A percentile compares a stretch with the other conserved stretches of the same genome.
Conservation (phyloP, 2,113 vertebrate species). For the Nettapus auritus region DNA sequence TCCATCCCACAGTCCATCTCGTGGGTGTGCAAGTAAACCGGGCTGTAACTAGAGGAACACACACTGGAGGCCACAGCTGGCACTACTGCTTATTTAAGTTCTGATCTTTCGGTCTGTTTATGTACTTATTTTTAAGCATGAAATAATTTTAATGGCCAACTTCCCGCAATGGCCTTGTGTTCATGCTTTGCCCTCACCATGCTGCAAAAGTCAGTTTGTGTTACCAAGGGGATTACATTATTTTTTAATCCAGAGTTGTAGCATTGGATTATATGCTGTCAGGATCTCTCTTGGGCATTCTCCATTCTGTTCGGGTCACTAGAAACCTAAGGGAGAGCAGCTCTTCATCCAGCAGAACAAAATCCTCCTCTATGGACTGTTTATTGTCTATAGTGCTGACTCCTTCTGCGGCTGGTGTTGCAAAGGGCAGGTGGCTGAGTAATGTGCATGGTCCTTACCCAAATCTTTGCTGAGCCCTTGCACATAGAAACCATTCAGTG, state of each 20-base stretch:
- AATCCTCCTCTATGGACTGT: not conserved
- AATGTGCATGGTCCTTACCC: not conserved
- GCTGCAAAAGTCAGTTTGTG: not conserved
- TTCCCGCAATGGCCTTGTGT: not conserved
- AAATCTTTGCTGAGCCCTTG: not conserved
- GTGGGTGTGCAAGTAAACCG: not conserved
- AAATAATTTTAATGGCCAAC: not conserved
- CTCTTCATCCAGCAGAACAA: not conserved
- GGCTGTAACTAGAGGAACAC: not conserved
- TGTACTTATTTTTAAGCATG: not conserved
- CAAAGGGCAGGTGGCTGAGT: not conserved
- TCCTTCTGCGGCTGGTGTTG: not conserved
- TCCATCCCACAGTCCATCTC: not conserved
- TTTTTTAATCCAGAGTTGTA: not conserved
- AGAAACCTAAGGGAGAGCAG: not conserved
- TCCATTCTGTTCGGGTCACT: not conserved
- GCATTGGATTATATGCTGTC: not conserved
- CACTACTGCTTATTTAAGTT: not conserved
- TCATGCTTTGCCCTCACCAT: not conserved
- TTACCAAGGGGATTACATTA: not conserved
- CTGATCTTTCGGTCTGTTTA: not conserved
- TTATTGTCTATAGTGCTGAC: not conserved
- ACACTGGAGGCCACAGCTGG: not conserved
- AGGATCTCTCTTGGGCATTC: not conserved
- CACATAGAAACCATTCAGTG: not conserved